Evolutionary conservation across 2,113 vertebrate genomes (phyloP), one percentile per base, ranked within the genome.

Genomic region (Toxotes jaculatrix): DNA sequence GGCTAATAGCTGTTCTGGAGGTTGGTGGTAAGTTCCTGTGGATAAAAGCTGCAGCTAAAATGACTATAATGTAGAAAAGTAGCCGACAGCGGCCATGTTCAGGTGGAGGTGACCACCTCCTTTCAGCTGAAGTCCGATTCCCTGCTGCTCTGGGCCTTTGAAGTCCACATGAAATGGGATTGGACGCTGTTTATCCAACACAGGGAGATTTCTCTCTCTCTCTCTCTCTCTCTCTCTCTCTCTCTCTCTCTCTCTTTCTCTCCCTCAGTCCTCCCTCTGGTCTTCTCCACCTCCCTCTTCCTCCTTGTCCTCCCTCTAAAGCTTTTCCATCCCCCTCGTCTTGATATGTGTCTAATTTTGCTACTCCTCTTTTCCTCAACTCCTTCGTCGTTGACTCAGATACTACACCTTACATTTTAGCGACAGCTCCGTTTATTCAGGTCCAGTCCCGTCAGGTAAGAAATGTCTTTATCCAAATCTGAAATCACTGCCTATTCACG

Each of bases 41-140:
- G 80, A 86, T 84, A 77, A 86, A 84, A 86, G 78, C 86, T 70
- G 62, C 11, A 70, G 74, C 68, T 74, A 67, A 84, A 82, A 69
- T 73, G 56, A 81, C 69, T 56, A 14, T 79, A 65, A 77, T 84
- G 53, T 59, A 79, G 23, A 51, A 73, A 64, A 60, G 67, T 19
- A 32, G 34, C 27, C 11, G 19, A 56, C 56, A 11, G 70, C 23
- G 62, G 17, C 32, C 21, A 4, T 31, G 83, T 75, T 78, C 80
- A 63, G 77, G 36, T 36, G 23, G 51, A 72, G 72, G 84, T 75
- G 84, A 56, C 55, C 36, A 8, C 55, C 53, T 43, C 42, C 65
- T 59, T 45, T 77, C 68, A 84, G 75, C 42, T 67, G 3, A 55
- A 67, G 71, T 73, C 69, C 4, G 17, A 19, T 14, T 36, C 69